phyloP scores from a whole-genome alignment of 2,797 vertebrate species.

The Aselliscus stoliczkanus region DNA sequence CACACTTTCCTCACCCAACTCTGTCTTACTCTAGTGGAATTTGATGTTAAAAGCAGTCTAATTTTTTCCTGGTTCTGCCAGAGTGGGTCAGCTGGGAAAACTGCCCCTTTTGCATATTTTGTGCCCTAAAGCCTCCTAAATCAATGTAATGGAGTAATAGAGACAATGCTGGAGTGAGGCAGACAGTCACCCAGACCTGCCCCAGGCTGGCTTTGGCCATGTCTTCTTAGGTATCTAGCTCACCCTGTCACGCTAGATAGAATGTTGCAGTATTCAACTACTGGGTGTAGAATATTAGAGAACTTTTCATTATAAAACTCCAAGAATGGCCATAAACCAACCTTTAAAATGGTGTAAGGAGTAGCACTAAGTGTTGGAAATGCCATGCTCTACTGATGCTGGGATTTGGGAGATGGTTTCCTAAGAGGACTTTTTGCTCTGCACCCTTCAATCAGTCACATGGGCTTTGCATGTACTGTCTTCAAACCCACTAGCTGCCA shows the following conservation, averaged over 20 bases:
- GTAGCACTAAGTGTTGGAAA: not conserved
- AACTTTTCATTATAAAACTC: slow-evolving; percentile 22
- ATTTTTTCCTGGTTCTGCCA: not conserved
- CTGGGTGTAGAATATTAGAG: not conserved
- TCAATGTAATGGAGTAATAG: not conserved
- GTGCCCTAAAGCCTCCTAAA: not conserved
- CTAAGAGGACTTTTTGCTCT: slow-evolving; percentile 72
- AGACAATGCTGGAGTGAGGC: not conserved
- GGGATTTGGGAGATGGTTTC: slow-evolving; percentile 67
- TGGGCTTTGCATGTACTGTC: slow-evolving; percentile 2
- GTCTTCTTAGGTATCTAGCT: not conserved
- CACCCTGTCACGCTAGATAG: not conserved
- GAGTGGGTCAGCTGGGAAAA: not conserved
- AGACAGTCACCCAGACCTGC: not conserved
- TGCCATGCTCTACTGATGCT: not conserved
- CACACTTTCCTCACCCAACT: not conserved
- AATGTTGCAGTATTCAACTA: not conserved
- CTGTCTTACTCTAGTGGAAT: not conserved
- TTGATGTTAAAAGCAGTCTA: not conserved
- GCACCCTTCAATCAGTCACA: not conserved
- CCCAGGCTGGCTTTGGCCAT: not conserved
- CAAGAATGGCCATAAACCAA: not conserved
- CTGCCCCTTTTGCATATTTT: not conserved
- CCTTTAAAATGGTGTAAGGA: not conserved
- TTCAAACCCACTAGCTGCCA: slow-evolving; percentile 9